These are phyloP conservation scores for Tipula unca DNA, from an alignment of 2,888 invertebrate species.

Conservation along the genomic window DNA sequence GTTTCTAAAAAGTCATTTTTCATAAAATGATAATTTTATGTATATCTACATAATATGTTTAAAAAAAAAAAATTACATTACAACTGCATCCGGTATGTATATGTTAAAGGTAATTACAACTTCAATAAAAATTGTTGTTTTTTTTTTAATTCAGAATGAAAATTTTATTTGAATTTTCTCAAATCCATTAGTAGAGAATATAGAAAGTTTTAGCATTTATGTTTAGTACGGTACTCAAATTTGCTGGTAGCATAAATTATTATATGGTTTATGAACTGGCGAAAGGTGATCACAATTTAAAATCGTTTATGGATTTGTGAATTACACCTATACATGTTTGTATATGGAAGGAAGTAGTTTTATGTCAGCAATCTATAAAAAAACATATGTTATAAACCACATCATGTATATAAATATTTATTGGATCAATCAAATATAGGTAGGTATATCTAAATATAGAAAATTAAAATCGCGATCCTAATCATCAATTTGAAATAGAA, in stretches of 20 bases:
- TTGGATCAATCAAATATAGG: not conserved
- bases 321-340: too few relatives aligned
- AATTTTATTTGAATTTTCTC: constrained; percentile 14
- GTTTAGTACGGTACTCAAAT: not conserved
- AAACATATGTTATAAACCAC: not conserved
- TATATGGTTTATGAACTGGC: not conserved
- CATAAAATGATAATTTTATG: not conserved
- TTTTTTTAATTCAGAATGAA: not conserved
- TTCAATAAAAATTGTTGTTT: not conserved
- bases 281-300: not conserved
- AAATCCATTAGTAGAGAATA: not conserved
- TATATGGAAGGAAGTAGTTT: not conserved
- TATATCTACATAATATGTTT: not conserved
- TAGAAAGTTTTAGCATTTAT: not conserved
- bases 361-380: not conserved
- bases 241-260: not conserved
- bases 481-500: not conserved
- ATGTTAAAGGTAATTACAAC: not conserved
- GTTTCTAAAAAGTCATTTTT: not conserved
- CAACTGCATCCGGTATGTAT: not conserved
- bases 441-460: not conserved
- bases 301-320: not conserved
- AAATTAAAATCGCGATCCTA: not conserved
- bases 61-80: not conserved
- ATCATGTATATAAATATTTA: not conserved